These are phyloP conservation scores for Zaprionus nigranus DNA, from an alignment of 1,140 invertebrate species.

Conservation along the genomic window DNA sequence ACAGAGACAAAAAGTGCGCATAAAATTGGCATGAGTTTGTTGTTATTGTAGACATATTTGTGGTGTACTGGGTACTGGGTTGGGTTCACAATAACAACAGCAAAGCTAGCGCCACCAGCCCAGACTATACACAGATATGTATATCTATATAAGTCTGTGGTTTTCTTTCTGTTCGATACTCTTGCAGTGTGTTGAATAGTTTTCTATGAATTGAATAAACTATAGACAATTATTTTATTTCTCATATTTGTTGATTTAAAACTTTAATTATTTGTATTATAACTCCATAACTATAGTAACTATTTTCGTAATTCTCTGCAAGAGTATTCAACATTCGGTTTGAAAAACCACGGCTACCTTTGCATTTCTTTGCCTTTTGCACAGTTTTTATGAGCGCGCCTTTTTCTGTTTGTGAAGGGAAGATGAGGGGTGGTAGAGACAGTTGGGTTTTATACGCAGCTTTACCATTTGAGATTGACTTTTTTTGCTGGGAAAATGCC, in stretches of 20 bases:
- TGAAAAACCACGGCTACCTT: neutral
- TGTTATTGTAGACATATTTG: conserved; percentile 41
- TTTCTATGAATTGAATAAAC: neutral
- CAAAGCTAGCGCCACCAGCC: conserved; percentile 31
- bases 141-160: conserved; percentile 16
- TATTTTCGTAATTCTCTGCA: neutral
- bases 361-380: conserved; percentile 23
- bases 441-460: conserved; percentile 38
- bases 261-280: neutral
- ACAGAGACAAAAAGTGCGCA: conserved; percentile 44
- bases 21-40: conserved; percentile 46
- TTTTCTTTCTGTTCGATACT: conserved; percentile 14
- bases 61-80: conserved; percentile 39
- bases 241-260: neutral
- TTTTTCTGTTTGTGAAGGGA: neutral
- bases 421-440: conserved; percentile 28
- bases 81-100: conserved; percentile 37
- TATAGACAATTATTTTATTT: neutral
- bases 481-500: conserved; percentile 65
- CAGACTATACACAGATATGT: neutral
- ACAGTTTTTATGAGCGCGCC: conserved; percentile 39
- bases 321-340: conserved; percentile 26
- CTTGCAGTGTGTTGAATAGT: conserved; percentile 8
- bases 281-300: too few species aligned
- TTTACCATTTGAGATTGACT: conserved; percentile 79